These are phyloP conservation scores for Aphyosemion australe DNA, from an alignment of 2,113 vertebrate species.

Conservation along the genomic window DNA sequence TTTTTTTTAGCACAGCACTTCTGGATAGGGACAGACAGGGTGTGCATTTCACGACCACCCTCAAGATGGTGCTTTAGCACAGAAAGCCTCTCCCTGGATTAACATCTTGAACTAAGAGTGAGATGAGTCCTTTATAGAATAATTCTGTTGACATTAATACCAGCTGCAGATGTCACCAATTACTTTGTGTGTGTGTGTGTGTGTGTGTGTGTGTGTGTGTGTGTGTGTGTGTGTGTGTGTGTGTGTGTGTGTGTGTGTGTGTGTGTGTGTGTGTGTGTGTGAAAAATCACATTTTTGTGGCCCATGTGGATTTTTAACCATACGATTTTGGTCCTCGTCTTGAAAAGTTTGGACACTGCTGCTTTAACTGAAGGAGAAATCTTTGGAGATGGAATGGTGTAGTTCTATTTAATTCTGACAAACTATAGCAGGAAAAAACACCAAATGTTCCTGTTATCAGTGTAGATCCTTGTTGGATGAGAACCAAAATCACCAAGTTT, in stretches of 20 bases:
- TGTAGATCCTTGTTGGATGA: too few species aligned
- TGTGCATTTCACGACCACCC: not conserved
- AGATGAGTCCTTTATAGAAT: slow-evolving; percentile 15
- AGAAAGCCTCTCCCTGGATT: slow-evolving; percentile 1
- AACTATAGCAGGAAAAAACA: too few species aligned
- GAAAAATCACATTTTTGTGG: too few species aligned
- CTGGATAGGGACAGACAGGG: not conserved
- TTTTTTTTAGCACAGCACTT: slow-evolving; percentile 21
- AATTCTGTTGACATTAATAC: slow-evolving; percentile 43
- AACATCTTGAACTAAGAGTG: slow-evolving; percentile 13
- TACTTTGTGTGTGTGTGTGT: slow-evolving; percentile 8
- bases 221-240: not conserved
- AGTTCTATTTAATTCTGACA: too few species aligned
- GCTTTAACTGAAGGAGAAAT: too few species aligned
- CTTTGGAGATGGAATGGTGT: too few species aligned
- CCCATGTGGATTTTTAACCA: too few species aligned
- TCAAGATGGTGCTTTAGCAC: not conserved
- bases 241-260: not conserved
- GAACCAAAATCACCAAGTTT: too few species aligned
- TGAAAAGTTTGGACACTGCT: too few species aligned
- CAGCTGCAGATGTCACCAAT: slow-evolving; percentile 51
- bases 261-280: not conserved
- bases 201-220: not conserved
- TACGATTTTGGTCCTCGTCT: too few species aligned
- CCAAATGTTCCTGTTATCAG: too few species aligned